phyloP scores from a whole-genome alignment of 1,140 invertebrate genomes.

The Drosophila jambulina region DNA sequence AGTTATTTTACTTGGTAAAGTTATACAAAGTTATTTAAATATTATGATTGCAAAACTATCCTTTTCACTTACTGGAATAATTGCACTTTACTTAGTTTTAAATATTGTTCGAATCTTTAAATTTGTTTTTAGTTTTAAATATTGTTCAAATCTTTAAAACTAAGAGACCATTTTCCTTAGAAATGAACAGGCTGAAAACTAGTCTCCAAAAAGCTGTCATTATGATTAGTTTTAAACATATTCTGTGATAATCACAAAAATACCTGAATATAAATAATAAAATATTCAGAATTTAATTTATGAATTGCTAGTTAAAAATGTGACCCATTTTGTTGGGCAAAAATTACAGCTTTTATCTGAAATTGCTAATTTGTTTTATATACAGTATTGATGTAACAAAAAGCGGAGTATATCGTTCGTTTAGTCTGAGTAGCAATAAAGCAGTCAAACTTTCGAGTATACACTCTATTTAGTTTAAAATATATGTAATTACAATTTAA shows the following conservation, averaged over 20 bases:
- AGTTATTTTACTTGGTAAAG: background rate
- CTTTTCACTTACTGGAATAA: too few species aligned
- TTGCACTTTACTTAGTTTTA: too few species aligned
- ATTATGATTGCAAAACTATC: too few species aligned
- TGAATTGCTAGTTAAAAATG: background rate
- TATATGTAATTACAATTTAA: conserved; percentile 4
- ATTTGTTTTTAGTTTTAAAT: background rate
- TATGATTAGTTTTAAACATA: background rate
- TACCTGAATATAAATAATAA: background rate
- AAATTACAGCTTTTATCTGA: background rate
- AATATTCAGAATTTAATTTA: background rate
- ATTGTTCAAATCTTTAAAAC: background rate
- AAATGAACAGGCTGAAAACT: too few species aligned
- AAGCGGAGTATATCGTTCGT: background rate
- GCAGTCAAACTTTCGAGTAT: background rate
- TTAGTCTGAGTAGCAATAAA: background rate
- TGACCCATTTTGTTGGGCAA: background rate
- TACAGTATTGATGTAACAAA: background rate
- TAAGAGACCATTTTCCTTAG: background rate
- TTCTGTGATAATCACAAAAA: background rate
- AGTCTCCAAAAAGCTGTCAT: too few species aligned
- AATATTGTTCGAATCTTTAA: too few species aligned
- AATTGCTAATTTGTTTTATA: background rate
- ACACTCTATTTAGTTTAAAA: background rate
- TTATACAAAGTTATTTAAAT: background rate